These are phyloP conservation scores for Panagrolaimus sp. DNA, from an alignment of 1,140 invertebrate genomes.

Conservation along the genomic window DNA sequence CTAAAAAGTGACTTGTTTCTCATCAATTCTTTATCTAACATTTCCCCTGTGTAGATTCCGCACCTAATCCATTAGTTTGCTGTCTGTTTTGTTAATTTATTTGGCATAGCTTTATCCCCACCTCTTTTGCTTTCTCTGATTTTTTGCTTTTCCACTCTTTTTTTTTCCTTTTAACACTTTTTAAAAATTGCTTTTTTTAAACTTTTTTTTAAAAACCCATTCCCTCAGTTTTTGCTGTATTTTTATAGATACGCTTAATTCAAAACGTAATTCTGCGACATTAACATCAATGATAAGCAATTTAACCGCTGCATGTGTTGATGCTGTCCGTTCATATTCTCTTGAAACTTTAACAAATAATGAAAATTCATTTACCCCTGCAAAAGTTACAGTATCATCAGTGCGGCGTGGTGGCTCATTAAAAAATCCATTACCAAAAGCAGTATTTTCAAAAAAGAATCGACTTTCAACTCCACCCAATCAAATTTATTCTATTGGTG, in stretches of 20 bases:
- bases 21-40: neutral
- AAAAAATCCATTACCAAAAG: conserved; percentile 12
- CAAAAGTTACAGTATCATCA: conserved; percentile 1
- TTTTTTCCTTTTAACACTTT: neutral
- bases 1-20: neutral
- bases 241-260: neutral
- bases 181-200: neutral
- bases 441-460: neutral
- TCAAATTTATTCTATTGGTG: neutral
- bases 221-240: neutral
- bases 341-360: conserved; percentile 37
- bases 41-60: neutral
- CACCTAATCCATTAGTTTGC: neutral
- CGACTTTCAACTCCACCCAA: neutral
- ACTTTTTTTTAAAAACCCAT: neutral
- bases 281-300: conserved; percentile 39
- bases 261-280: conserved; percentile 19
- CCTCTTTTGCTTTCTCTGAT: neutral
- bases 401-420: conserved; percentile 29
- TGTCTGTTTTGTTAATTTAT: neutral
- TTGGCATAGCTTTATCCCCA: neutral
- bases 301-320: conserved; percentile 20
- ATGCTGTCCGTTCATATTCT: conserved; percentile 38
- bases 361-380: conserved; percentile 18
- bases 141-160: neutral